Percentiles rank a stretch among this genome's conserved stretches.
Conservation (phyloP, 2,888 invertebrate genomes). For the Polymixis lichenea region DNA sequence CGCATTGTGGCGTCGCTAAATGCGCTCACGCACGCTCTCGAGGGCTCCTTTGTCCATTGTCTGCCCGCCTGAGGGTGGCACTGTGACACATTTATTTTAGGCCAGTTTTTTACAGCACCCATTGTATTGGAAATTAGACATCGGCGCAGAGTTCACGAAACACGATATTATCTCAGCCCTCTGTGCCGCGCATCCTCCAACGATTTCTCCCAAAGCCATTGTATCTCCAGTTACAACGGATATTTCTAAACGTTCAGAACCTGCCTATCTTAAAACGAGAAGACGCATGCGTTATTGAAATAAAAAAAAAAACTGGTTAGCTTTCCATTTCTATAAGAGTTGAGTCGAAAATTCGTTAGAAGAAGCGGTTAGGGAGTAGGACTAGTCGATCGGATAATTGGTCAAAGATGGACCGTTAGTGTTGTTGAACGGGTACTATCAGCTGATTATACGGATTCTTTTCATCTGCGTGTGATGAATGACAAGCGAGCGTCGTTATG, state of each 20-base stretch:
- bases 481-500: constrained; percentile 75
- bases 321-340: constrained; percentile 86
- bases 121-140: constrained; percentile 90
- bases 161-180: constrained; percentile 87
- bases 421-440: constrained; percentile 73
- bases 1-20: constrained; percentile 82
- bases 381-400: constrained; percentile 83
- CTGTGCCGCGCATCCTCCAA: constrained; percentile 80
- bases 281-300: constrained; percentile 74
- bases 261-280: constrained; percentile 65
- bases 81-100: constrained; percentile 90
- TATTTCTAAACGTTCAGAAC: constrained; percentile 73
- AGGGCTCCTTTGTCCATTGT: constrained; percentile 88
- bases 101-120: constrained; percentile 87
- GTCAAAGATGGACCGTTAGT: constrained; percentile 86
- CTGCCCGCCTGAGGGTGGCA: constrained; percentile 86
- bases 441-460: constrained; percentile 85
- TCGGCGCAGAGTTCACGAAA: constrained; percentile 87
- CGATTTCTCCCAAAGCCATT: constrained; percentile 80
- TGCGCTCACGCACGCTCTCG: constrained; percentile 76
- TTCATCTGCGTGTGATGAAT: constrained; percentile 86
- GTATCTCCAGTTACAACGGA: constrained; percentile 76
- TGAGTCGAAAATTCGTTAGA: constrained; percentile 80
- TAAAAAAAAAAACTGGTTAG: constrained; percentile 85
- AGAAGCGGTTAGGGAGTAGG: constrained; percentile 69